A percentile compares a stretch with the other conserved stretches of the same genome.
Conservation (phyloP, 2,113 vertebrate species). For the Pseudopipra pipra region DNA sequence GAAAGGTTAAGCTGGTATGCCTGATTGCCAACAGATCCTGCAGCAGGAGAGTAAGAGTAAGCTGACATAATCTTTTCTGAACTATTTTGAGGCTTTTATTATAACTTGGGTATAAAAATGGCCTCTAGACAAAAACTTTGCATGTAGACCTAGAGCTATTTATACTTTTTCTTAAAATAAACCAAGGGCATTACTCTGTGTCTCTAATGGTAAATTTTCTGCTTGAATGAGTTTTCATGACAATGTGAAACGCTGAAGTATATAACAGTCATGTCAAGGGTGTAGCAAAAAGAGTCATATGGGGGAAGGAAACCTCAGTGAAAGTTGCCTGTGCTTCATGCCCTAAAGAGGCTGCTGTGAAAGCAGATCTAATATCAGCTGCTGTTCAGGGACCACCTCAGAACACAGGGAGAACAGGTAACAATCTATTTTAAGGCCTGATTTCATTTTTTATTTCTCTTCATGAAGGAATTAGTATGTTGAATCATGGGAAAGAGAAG, state of each 20-base stretch:
- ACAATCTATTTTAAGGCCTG: background rate
- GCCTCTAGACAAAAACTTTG: background rate
- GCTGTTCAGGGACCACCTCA: background rate
- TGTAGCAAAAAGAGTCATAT: background rate
- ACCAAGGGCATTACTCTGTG: background rate
- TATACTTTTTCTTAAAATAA: background rate
- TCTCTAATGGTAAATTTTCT: constrained; percentile 22
- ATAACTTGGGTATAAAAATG: background rate
- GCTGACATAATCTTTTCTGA: background rate
- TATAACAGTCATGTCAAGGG: background rate
- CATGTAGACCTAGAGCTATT: background rate
- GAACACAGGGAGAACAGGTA: background rate
- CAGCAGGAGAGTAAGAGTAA: background rate
- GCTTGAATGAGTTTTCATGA: background rate
- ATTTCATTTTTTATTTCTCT: background rate
- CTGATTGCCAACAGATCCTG: background rate
- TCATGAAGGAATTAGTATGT: background rate
- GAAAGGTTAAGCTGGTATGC: background rate
- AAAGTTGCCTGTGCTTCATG: background rate
- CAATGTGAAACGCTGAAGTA: constrained; percentile 12
- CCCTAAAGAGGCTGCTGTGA: background rate
- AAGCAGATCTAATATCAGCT: background rate
- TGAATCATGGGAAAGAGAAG: background rate
- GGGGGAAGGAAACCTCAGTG: background rate
- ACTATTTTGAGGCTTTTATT: background rate